These are phyloP conservation scores for Larimichthys polyactis DNA, from an alignment of 2,113 vertebrate genomes.

Conservation along the genomic window DNA sequence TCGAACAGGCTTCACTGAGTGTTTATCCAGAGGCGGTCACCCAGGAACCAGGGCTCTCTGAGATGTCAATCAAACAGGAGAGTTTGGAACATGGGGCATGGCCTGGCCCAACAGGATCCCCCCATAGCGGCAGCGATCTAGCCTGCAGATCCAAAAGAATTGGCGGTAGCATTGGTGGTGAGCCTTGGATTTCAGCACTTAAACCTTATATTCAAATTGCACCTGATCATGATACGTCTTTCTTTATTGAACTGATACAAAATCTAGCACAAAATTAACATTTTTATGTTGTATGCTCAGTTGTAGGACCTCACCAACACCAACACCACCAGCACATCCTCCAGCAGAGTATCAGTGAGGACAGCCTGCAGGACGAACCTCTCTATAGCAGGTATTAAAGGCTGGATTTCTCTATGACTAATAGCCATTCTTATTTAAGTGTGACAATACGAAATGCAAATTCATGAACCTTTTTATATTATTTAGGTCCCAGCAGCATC, in stretches of 20 bases:
- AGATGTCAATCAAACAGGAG: slow-evolving; percentile 92
- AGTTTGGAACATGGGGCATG: slow-evolving; percentile 82
- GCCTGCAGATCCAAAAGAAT: slow-evolving; percentile 64
- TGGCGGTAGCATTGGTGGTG: slow-evolving; percentile 43
- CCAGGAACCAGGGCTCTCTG: slow-evolving; percentile 84
- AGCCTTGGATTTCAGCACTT: slow-evolving; percentile 10
- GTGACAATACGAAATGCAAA: background rate
- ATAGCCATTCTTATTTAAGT: background rate
- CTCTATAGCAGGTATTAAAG: slow-evolving; percentile 59
- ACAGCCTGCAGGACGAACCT: slow-evolving; percentile 83
- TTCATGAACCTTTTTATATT: background rate
- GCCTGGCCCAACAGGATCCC: slow-evolving; percentile 52
- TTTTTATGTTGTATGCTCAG: slow-evolving; percentile 20
- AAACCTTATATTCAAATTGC: background rate
- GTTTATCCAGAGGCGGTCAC: slow-evolving; percentile 92
- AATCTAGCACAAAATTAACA: too few relatives aligned
- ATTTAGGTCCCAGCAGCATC: slow-evolving; percentile 71
- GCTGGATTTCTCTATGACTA: background rate
- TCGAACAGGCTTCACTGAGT: slow-evolving; percentile 91
- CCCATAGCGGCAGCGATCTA: slow-evolving; percentile 51
- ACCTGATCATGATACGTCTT: background rate
- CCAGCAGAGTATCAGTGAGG: slow-evolving; percentile 85
- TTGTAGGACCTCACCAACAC: slow-evolving; percentile 60
- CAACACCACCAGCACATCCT: slow-evolving; percentile 77
- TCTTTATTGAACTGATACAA: background rate